Conservation (phyloP, 23 tunicate species). For the Botrylloides violaceus region DNA sequence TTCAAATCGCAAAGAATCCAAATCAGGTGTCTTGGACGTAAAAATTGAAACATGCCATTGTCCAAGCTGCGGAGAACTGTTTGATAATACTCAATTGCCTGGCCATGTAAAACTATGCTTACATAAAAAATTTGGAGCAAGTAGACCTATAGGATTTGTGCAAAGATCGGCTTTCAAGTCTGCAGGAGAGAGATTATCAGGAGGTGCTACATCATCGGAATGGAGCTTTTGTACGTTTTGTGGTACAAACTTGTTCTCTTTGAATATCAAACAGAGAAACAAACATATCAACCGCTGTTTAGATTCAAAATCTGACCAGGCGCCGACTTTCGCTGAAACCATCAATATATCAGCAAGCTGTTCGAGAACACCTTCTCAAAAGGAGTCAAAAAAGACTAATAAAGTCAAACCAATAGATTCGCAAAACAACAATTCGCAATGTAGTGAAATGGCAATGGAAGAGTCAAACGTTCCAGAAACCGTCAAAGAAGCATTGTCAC, state of each 20-base stretch:
- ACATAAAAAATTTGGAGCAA: constrained; percentile 5
- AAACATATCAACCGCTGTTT: constrained; percentile 17
- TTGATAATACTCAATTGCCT: background rate
- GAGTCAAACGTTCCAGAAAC: background rate
- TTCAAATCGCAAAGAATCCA: too few relatives aligned
- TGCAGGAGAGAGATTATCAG: background rate
- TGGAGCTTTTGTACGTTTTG: constrained; percentile 6
- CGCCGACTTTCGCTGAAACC: background rate
- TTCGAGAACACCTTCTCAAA: background rate
- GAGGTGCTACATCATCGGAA: background rate
- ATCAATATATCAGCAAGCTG: background rate
- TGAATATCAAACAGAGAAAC: background rate
- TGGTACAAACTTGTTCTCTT: background rate
- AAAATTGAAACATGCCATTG: constrained; percentile 4
- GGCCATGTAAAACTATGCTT: background rate
- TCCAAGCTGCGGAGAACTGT: constrained; percentile 13
- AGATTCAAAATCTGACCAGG: background rate
- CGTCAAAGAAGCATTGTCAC: background rate
- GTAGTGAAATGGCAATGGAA: too few relatives aligned
- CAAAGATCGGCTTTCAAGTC: background rate
- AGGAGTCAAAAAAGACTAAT: too few relatives aligned
- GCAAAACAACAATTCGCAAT: too few relatives aligned
- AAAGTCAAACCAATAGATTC: too few relatives aligned
- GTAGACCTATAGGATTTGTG: too few relatives aligned
- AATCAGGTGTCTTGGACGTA: too few relatives aligned